A percentile compares a stretch with the other conserved stretches of the same genome.
Conservation (phyloP, 1,140 invertebrate species). For the Cepaea nemoralis region DNA sequence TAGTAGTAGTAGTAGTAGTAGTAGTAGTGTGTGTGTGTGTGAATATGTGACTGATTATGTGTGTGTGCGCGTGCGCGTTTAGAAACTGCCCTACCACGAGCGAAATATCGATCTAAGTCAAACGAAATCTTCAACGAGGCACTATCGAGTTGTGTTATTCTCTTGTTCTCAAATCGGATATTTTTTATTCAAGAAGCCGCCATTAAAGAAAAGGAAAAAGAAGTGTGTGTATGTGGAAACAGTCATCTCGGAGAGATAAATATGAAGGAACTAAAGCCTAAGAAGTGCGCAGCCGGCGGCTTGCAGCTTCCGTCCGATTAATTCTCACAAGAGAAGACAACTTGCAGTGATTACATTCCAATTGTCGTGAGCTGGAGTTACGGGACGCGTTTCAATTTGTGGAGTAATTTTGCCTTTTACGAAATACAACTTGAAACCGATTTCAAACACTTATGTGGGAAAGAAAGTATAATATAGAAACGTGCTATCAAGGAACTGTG, state of each 20-base stretch:
- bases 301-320: neutral
- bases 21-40: too few relatives aligned
- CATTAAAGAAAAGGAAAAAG: too few relatives aligned
- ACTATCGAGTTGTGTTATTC: too few relatives aligned
- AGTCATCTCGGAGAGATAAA: neutral
- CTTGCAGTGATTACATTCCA: neutral
- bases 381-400: neutral
- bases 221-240: too few relatives aligned
- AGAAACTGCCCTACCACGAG: too few relatives aligned
- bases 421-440: neutral
- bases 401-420: neutral
- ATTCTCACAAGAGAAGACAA: neutral
- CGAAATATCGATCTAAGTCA: too few relatives aligned
- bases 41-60: too few relatives aligned
- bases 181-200: too few relatives aligned
- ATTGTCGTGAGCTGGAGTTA: neutral
- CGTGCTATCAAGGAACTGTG: neutral
- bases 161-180: too few relatives aligned
- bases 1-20: too few relatives aligned
- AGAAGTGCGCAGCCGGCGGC: neutral
- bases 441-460: neutral
- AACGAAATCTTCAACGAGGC: too few relatives aligned
- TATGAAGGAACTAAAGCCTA: neutral
- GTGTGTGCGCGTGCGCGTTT: too few relatives aligned
- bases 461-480: neutral